Evolutionary conservation across 2,888 invertebrate species (phyloP).

Genomic region (Drosophila atroscutellata): DNA sequence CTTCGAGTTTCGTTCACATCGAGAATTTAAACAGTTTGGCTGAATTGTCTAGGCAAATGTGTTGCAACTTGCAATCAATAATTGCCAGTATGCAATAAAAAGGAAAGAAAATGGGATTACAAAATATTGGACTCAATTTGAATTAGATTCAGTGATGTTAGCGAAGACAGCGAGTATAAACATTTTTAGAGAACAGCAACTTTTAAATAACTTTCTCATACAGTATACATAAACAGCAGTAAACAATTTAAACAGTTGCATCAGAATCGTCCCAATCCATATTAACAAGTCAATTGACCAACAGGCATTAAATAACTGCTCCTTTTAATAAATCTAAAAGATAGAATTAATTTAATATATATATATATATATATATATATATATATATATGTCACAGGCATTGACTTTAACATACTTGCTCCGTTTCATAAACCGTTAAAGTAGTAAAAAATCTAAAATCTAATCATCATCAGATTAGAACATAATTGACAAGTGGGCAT

Average conservation of each 20-base stretch:
- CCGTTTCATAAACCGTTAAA: no score
- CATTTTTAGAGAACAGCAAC: not conserved
- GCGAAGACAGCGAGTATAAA: not conserved
- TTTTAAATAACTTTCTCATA: not conserved
- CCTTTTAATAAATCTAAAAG: not conserved
- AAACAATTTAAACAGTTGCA: not conserved
- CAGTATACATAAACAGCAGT: not conserved
- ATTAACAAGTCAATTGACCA: not conserved
- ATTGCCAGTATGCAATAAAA: not conserved
- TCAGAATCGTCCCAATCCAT: not conserved
- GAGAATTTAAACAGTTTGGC: conserved; percentile 14
- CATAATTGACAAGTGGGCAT: not conserved
- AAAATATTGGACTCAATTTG: not conserved
- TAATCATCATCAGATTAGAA: not conserved
- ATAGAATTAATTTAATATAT: not conserved
- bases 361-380: not conserved
- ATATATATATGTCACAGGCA: not conserved
- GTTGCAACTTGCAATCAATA: conserved; percentile 7
- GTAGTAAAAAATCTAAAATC: not conserved
- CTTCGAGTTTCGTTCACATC: conserved; percentile 26
- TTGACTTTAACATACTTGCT: not conserved
- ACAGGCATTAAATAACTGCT: not conserved
- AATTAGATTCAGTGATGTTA: not conserved
- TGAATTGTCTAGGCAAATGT: not conserved
- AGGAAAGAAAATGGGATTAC: not conserved